phyloP scores from a whole-genome alignment of 2,113 vertebrate species.

The Emydura subglobosa region DNA sequence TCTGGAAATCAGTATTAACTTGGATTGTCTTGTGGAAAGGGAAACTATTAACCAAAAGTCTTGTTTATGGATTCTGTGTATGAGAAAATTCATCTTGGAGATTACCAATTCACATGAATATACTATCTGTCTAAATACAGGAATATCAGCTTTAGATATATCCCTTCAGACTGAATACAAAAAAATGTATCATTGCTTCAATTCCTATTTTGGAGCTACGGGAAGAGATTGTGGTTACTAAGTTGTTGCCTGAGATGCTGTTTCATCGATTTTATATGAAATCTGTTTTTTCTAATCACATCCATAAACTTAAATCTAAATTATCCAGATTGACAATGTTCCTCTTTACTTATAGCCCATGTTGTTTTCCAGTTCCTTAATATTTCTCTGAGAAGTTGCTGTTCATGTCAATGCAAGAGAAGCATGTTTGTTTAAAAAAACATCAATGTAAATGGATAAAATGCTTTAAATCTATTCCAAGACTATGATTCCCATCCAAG shows the following conservation, averaged over 20 bases:
- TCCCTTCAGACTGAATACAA: background rate
- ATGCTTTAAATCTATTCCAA: background rate
- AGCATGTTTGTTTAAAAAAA: background rate
- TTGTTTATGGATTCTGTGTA: background rate
- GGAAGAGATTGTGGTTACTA: background rate
- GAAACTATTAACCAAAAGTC: background rate
- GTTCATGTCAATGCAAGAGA: background rate
- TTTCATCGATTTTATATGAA: slow-evolving; percentile 7
- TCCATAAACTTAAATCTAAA: background rate
- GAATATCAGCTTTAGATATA: background rate
- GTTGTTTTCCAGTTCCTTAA: background rate
- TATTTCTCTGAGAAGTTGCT: background rate
- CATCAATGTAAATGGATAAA: background rate
- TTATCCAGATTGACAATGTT: background rate
- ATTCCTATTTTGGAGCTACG: background rate
- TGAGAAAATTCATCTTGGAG: background rate
- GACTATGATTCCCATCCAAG: background rate
- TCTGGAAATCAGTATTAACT: background rate
- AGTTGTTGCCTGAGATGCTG: background rate
- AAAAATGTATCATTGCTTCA: background rate
- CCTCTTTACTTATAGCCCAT: background rate
- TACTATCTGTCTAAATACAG: background rate
- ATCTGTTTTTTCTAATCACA: background rate
- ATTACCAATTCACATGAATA: background rate
- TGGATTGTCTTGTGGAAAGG: background rate